Conservation (phyloP, 1,140 invertebrate genomes). For the Hypsibius dujardini region DNA sequence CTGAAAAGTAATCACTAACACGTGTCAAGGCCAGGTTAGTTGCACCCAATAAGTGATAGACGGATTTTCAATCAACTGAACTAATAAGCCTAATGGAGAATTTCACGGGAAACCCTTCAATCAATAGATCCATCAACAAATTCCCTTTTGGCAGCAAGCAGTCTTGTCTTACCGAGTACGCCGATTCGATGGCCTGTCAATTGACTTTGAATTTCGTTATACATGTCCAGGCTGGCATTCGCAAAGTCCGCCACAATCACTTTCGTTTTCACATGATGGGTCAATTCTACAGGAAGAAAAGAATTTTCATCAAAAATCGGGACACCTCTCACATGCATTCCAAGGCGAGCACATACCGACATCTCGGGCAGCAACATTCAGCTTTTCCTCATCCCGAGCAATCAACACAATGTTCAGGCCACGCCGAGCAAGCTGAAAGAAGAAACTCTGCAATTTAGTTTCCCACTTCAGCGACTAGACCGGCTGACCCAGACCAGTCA, state of each 20-base stretch:
- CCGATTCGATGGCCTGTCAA: background rate
- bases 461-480: no score
- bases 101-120: no score
- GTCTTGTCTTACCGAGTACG: slow-evolving; percentile 11
- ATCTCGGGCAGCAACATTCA: slow-evolving; percentile 1
- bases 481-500: no score
- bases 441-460: no score
- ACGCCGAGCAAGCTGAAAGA: slow-evolving; percentile 5
- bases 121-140: no score
- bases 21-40: no score
- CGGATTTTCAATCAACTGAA: no score
- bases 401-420: slow-evolving; percentile 4
- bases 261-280: slow-evolving; percentile 1
- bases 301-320: background rate
- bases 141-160: no score
- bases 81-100: no score
- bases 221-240: background rate
- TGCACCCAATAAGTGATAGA: no score
- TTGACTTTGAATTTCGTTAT: slow-evolving; percentile 1
- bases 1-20: background rate
- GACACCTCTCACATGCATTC: no score
- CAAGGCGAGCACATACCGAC: slow-evolving; percentile 9
- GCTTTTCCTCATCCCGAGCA: slow-evolving; percentile 3
- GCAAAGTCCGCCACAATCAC: slow-evolving; percentile 3
- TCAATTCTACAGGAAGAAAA: background rate